A percentile compares a stretch with the other conserved stretches of the same genome.
Evolutionary conservation across 2,113 vertebrate genomes (phyloP).

Genomic region (Pluvialis apricaria): DNA sequence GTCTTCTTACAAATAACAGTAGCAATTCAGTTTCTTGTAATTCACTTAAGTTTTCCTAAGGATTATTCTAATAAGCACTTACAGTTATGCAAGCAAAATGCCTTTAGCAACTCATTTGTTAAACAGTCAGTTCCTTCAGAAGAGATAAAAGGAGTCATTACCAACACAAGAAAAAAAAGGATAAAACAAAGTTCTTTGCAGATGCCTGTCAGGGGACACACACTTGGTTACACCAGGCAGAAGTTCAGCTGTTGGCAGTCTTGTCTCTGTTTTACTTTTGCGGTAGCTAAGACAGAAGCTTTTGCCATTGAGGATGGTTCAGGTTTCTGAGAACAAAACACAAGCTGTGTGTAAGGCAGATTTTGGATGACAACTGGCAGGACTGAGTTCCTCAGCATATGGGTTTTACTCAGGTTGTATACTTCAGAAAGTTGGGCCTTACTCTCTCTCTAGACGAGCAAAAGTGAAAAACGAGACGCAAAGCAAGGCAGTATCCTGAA

Average conservation of each 20-base stretch:
- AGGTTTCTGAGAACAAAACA: neutral
- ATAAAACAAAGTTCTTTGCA: constrained; percentile 41
- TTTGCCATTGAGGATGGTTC: neutral
- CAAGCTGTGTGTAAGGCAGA: neutral
- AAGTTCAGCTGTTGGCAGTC: neutral
- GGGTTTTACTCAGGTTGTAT: neutral
- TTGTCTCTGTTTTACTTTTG: neutral
- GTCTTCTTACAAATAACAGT: neutral
- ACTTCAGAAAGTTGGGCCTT: neutral
- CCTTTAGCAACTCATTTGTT: constrained; percentile 83
- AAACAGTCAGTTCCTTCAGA: constrained; percentile 77
- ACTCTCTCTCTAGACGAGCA: neutral
- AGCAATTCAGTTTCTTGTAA: constrained; percentile 18
- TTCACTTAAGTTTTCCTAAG: constrained; percentile 57
- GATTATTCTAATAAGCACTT: constrained; percentile 63
- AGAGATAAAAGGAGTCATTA: constrained; percentile 70
- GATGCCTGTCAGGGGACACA: constrained; percentile 34
- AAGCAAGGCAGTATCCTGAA: neutral
- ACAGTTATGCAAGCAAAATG: constrained; percentile 68
- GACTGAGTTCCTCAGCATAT: neutral
- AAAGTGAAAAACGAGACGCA: neutral
- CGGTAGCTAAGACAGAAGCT: neutral
- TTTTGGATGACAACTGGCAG: neutral
- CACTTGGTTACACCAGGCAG: neutral
- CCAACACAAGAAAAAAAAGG: constrained; percentile 30